Evolutionary conservation across 2,888 invertebrate species (phyloP).

Genomic region (Apamea epomidion): DNA sequence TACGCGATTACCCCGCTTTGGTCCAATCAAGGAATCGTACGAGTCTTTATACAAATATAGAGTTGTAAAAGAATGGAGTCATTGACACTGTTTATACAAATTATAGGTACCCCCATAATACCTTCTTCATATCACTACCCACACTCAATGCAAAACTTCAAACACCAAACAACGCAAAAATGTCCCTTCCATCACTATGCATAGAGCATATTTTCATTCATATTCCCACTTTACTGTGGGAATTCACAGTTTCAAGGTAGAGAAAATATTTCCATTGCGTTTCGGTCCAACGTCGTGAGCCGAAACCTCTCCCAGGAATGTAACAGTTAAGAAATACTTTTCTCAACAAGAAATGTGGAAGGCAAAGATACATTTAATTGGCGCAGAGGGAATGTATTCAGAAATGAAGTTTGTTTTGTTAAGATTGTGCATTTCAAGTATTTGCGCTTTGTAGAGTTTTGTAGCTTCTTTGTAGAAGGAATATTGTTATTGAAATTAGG

Average conservation of each 20-base stretch:
- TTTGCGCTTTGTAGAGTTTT: conserved; percentile 26
- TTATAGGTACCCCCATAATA: not conserved
- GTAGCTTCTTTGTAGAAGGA: conserved; percentile 5
- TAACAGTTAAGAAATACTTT: conserved; percentile 63
- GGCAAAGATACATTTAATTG: conserved; percentile 64
- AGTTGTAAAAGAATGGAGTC: conserved; percentile 8
- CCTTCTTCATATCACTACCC: conserved; percentile 18
- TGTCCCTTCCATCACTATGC: conserved; percentile 17
- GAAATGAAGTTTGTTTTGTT: conserved; percentile 50
- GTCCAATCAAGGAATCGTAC: too few species aligned
- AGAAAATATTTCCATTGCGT: conserved; percentile 64
- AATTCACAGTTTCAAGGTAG: conserved; percentile 50
- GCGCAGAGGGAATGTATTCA: conserved; percentile 45
- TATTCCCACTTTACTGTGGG: conserved; percentile 1
- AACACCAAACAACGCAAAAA: conserved; percentile 44
- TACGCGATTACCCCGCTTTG: too few species aligned
- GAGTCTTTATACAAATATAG: not conserved
- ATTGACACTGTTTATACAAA: not conserved
- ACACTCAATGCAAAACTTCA: conserved; percentile 25
- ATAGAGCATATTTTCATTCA: conserved; percentile 60
- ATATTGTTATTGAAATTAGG: conserved; percentile 16
- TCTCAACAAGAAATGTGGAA: conserved; percentile 57
- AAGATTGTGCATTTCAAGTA: conserved; percentile 40
- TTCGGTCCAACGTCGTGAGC: conserved; percentile 44
- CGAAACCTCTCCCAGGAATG: conserved; percentile 53